Evolutionary conservation across 2,888 invertebrate genomes (phyloP).

Genomic region (Apoda limacodes): DNA sequence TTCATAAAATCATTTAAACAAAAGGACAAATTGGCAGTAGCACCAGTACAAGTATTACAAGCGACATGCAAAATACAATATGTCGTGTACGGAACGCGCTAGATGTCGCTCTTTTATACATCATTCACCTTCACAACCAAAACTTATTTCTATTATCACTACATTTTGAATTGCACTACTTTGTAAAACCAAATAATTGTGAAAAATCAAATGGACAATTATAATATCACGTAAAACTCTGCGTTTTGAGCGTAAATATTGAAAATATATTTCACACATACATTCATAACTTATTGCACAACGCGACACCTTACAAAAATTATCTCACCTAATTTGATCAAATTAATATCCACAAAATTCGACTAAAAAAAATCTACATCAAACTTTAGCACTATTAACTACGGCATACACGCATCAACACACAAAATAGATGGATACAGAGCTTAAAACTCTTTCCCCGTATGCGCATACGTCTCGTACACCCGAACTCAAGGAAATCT

Average conservation of each 20-base stretch:
- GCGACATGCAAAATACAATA: too few relatives aligned
- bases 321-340: conserved; percentile 51
- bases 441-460: too few relatives aligned
- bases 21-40: conserved; percentile 48
- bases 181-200: conserved; percentile 44
- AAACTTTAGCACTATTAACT: conserved; percentile 67
- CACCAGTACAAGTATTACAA: too few relatives aligned
- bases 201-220: conserved; percentile 43
- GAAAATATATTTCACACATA: conserved; percentile 32
- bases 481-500: too few relatives aligned
- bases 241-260: conserved; percentile 46
- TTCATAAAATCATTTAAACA: conserved; percentile 51
- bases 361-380: conserved; percentile 64
- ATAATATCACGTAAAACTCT: conserved; percentile 35
- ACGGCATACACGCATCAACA: conserved; percentile 68
- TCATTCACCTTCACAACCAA: conserved; percentile 65
- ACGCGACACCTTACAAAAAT: conserved; percentile 44
- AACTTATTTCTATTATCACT: conserved; percentile 68
- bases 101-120: too few relatives aligned
- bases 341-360: conserved; percentile 59
- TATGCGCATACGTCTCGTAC: too few relatives aligned
- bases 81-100: too few relatives aligned
- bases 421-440: too few relatives aligned
- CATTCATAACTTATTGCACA: conserved; percentile 45
- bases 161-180: conserved; percentile 59